These are phyloP conservation scores for Raphicerus campestris DNA, from an alignment of 2,113 vertebrate species.

Conservation along the genomic window DNA sequence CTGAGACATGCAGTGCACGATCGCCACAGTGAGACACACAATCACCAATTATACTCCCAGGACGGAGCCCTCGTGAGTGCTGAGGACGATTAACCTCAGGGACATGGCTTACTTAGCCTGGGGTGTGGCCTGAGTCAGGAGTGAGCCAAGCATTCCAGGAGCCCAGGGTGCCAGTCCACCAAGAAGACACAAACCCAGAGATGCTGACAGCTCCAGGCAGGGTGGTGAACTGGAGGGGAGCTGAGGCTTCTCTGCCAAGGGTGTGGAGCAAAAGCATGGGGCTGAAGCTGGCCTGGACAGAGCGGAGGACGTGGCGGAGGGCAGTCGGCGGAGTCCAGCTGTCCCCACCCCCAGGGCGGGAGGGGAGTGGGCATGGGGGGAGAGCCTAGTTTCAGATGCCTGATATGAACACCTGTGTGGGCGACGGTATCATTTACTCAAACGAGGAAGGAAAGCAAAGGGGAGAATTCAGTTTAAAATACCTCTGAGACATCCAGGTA, in stretches of 20 bases:
- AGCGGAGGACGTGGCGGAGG: fast-evolving
- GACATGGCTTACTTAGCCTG: neutral
- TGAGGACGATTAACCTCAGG: neutral
- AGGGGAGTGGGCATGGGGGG: neutral
- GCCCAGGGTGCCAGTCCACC: neutral
- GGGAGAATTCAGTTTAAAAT: neutral
- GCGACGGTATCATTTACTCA: fast-evolving
- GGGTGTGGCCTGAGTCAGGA: neutral
- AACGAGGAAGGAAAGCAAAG: neutral
- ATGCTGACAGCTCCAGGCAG: fast-evolving
- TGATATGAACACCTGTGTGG: neutral
- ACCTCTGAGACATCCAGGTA: neutral
- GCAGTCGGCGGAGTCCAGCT: fast-evolving
- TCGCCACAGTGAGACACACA: fast-evolving
- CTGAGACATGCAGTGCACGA: neutral
- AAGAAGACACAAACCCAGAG: neutral
- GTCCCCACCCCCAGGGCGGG: fast-evolving
- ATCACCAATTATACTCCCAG: neutral
- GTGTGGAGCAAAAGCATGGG: neutral
- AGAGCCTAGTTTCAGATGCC: neutral
- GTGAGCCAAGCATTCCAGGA: no score
- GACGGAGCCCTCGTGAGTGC: neutral
- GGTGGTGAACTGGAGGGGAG: neutral
- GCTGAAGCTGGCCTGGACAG: no score
- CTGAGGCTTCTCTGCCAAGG: no score